Percentiles rank a stretch among this genome's conserved stretches.
phyloP scores from a whole-genome alignment of 2,113 vertebrate genomes.

The Notothenia rossii region DNA sequence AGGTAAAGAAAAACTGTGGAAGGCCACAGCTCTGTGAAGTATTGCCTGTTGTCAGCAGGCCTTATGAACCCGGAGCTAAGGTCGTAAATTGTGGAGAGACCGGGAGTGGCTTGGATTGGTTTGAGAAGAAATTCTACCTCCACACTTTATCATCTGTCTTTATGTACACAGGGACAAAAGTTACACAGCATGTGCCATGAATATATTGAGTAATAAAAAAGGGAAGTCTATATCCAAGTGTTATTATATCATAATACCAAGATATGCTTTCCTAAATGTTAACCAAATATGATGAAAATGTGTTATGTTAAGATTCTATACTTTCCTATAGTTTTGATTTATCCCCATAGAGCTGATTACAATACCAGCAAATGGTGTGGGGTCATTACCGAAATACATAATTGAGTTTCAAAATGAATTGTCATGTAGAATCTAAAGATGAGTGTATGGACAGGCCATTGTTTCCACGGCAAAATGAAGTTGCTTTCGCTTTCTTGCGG shows the following conservation, averaged over 20 bases:
- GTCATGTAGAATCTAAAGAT: constrained; percentile 33
- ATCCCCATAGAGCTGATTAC: constrained; percentile 39
- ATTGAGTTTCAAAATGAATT: constrained; percentile 39
- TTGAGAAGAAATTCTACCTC: not conserved
- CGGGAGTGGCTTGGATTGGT: not conserved
- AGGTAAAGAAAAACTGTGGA: constrained; percentile 17
- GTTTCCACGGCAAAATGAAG: constrained; percentile 40
- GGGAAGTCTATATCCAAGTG: not conserved
- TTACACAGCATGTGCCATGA: constrained; percentile 12
- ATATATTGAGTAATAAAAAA: not conserved
- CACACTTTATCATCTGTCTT: constrained; percentile 13
- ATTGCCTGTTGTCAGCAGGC: constrained; percentile 35
- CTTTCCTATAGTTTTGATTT: constrained; percentile 21
- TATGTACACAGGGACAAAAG: not conserved
- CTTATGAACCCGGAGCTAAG: constrained; percentile 23
- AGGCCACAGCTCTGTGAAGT: constrained; percentile 48
- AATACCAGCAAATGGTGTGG: constrained; percentile 44
- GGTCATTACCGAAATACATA: constrained; percentile 33
- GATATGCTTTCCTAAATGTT: not conserved
- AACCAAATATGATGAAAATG: not conserved
- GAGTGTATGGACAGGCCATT: constrained; percentile 26
- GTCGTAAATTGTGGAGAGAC: constrained; percentile 46
- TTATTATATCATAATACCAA: not conserved
- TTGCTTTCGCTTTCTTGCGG: constrained; percentile 24
- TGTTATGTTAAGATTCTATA: not conserved